Evolutionary conservation across 2,113 vertebrate genomes (phyloP).

Genomic region (Thymallus thymallus): DNA sequence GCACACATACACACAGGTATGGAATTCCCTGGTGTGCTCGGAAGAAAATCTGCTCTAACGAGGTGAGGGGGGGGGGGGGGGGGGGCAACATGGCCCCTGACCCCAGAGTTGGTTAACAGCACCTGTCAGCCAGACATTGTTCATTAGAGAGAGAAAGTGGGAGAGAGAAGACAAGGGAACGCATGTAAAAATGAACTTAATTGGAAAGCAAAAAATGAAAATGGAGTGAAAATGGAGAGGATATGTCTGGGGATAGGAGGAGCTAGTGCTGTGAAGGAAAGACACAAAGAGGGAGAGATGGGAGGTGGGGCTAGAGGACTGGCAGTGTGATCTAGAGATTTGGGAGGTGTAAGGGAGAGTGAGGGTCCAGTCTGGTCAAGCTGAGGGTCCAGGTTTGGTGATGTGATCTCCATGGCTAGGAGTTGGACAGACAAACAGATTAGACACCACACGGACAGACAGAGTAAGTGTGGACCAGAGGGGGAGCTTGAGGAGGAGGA

Average conservation of each 20-base stretch:
- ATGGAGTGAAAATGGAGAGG: slow-evolving; percentile 16
- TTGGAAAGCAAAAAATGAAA: slow-evolving; percentile 26
- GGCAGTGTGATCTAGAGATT: slow-evolving; percentile 2
- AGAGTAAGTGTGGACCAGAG: neutral
- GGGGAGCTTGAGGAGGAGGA: slow-evolving; percentile 60
- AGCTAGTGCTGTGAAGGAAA: neutral
- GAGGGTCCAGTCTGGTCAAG: neutral
- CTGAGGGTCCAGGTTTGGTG: neutral
- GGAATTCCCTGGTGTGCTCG: slow-evolving; percentile 17
- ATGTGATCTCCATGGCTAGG: neutral
- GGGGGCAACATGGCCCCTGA: slow-evolving; percentile 37
- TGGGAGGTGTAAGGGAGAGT: neutral
- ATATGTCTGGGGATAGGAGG: neutral
- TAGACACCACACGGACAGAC: neutral
- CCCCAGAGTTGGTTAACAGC: slow-evolving; percentile 51
- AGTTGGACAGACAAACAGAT: neutral
- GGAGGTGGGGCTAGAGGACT: slow-evolving; percentile 16
- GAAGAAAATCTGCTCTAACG: slow-evolving; percentile 49
- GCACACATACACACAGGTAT: slow-evolving; percentile 9
- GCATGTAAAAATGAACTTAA: slow-evolving; percentile 9
- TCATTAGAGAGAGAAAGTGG: slow-evolving; percentile 37
- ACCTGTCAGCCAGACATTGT: slow-evolving; percentile 44
- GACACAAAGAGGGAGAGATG: slow-evolving; percentile 13
- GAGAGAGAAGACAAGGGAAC: slow-evolving; percentile 5
- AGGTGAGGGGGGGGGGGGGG: slow-evolving; percentile 32